Evolutionary conservation across 2,113 vertebrate genomes (phyloP).

Genomic region (Channa argus): DNA sequence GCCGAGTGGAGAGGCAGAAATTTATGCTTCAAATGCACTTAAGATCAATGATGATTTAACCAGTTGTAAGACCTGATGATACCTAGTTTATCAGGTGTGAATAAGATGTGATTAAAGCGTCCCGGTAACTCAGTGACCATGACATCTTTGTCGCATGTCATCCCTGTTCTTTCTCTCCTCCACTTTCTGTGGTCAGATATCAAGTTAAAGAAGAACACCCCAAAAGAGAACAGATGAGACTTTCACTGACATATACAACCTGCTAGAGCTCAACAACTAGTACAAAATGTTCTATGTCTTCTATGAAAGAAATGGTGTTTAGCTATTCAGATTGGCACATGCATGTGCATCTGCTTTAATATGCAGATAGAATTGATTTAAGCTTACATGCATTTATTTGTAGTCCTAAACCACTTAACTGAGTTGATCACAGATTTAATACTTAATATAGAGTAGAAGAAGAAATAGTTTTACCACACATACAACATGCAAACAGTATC

Average conservation of each 20-base stretch:
- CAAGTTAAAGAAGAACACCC: constrained; percentile 41
- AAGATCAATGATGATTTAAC: constrained; percentile 76
- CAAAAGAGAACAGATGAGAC: constrained; percentile 25
- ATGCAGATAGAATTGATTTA: constrained; percentile 26
- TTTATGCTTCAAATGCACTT: constrained; percentile 73
- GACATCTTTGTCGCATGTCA: constrained; percentile 64
- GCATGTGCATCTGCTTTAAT: constrained; percentile 21
- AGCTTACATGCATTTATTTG: constrained; percentile 8
- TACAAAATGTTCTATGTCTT: background rate
- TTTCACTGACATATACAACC: background rate
- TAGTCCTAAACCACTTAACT: constrained; percentile 16
- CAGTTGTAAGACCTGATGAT: constrained; percentile 62
- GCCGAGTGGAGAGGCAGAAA: constrained; percentile 56
- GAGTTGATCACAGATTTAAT: background rate
- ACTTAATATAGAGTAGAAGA: no score
- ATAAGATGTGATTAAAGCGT: constrained; percentile 72
- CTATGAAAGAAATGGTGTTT: no score
- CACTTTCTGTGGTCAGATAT: constrained; percentile 28
- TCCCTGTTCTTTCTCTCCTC: constrained; percentile 14
- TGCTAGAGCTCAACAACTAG: background rate
- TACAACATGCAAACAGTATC: background rate
- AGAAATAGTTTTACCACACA: background rate
- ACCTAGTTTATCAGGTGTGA: constrained; percentile 63
- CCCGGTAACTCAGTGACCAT: constrained; percentile 61
- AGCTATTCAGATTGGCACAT: background rate